phyloP scores from a whole-genome alignment of 2,113 vertebrate genomes.

The Shinisaurus crocodilurus region DNA sequence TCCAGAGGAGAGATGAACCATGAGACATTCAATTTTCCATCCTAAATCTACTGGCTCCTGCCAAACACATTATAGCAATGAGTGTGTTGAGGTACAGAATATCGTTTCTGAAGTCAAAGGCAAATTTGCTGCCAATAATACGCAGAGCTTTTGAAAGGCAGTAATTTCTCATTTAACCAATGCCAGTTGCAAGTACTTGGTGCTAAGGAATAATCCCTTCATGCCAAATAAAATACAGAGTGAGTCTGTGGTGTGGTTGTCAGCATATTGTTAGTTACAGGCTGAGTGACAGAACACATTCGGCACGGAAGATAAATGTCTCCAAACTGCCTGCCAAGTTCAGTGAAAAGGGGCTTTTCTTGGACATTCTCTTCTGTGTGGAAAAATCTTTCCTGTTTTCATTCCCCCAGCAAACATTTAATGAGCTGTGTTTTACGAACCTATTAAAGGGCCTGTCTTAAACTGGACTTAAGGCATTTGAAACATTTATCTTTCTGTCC shows the following conservation, averaged over 20 bases:
- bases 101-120: slow-evolving; percentile 71
- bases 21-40: background rate
- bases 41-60: background rate
- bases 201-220: slow-evolving; percentile 75
- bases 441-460: slow-evolving; percentile 55
- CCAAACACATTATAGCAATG: slow-evolving; percentile 24
- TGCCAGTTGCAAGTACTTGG: slow-evolving; percentile 79
- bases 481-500: background rate
- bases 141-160: slow-evolving; percentile 77
- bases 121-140: slow-evolving; percentile 74
- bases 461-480: background rate
- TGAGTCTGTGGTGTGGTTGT: slow-evolving; percentile 78
- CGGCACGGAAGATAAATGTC: slow-evolving; percentile 78
- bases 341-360: slow-evolving; percentile 76
- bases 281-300: slow-evolving; percentile 79
- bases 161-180: slow-evolving; percentile 77
- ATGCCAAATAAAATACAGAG: slow-evolving; percentile 80
- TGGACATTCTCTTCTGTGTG: slow-evolving; percentile 67
- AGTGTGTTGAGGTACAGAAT: slow-evolving; percentile 48
- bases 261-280: slow-evolving; percentile 78
- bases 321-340: slow-evolving; percentile 68
- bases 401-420: slow-evolving; percentile 67
- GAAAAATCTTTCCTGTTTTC: slow-evolving; percentile 78
- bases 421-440: slow-evolving; percentile 63
- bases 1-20: slow-evolving; percentile 27